These are phyloP conservation scores for Thalpophila matura DNA, from an alignment of 2,888 invertebrate species.

Conservation along the genomic window DNA sequence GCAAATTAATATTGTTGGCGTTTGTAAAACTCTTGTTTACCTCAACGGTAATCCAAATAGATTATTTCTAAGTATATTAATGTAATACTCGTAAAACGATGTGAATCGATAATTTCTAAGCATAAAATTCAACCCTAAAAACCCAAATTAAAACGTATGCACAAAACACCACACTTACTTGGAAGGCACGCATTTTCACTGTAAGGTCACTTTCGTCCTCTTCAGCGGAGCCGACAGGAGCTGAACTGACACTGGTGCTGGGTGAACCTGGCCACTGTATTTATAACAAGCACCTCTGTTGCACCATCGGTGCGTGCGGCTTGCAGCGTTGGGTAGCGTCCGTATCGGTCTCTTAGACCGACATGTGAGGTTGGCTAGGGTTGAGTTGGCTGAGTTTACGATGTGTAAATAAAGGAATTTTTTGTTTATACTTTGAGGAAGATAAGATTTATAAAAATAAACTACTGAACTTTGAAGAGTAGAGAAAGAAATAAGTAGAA, in stretches of 20 bases:
- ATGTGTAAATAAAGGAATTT: neutral
- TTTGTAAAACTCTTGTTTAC: no score
- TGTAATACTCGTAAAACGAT: no score
- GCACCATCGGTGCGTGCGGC: conserved; percentile 70
- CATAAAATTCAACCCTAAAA: neutral
- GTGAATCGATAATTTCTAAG: no score
- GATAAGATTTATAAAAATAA: neutral
- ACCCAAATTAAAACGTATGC: neutral
- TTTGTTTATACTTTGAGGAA: neutral
- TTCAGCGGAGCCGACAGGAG: conserved; percentile 87
- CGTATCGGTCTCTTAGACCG: conserved; percentile 1
- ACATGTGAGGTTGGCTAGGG: conserved; percentile 12
- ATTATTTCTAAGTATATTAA: no score
- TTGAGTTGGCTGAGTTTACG: conserved; percentile 1
- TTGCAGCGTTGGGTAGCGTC: conserved; percentile 33
- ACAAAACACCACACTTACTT: conserved; percentile 80
- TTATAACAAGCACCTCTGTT: conserved; percentile 80
- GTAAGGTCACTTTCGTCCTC: conserved; percentile 87
- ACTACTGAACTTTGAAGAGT: no score
- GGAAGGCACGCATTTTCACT: conserved; percentile 83
- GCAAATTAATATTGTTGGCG: no score
- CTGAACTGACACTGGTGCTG: conserved; percentile 85
- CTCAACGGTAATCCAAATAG: no score
- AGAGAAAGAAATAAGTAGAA: no score
- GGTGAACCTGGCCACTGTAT: conserved; percentile 72